phyloP scores from a whole-genome alignment of 2,888 invertebrate genomes.

The Nephrotoma guestfalica region DNA sequence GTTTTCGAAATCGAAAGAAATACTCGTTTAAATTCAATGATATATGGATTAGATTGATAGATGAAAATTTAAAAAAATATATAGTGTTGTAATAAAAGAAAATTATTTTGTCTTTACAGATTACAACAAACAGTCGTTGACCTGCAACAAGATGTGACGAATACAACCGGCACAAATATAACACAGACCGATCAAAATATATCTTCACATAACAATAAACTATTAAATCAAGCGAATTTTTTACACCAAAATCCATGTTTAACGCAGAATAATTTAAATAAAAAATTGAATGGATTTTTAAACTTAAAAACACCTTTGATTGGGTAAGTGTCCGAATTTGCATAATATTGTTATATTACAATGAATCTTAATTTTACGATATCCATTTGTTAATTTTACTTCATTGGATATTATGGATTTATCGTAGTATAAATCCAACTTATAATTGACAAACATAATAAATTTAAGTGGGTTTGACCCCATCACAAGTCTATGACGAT shows the following conservation, averaged over 20 bases:
- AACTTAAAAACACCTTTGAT: constrained; percentile 30
- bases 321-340: constrained; percentile 21
- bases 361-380: neutral
- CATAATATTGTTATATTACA: neutral
- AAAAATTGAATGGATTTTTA: constrained; percentile 30
- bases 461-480: too few species aligned
- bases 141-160: neutral
- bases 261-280: constrained; percentile 27
- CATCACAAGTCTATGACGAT: too few species aligned
- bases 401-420: too few species aligned
- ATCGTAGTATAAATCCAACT: too few species aligned
- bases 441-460: too few species aligned
- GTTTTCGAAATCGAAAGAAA: too few species aligned
- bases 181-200: neutral
- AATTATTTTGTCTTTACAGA: constrained; percentile 10
- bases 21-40: too few species aligned
- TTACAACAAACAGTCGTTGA: constrained; percentile 20
- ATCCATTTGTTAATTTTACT: neutral
- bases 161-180: constrained; percentile 4
- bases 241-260: constrained; percentile 18
- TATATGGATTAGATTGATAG: too few species aligned
- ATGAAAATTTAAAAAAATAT: too few species aligned
- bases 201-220: constrained; percentile 5
- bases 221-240: constrained; percentile 16
- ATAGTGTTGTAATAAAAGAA: too few species aligned